These are phyloP conservation scores for Ibidorhyncha struthersii DNA, from an alignment of 2,113 vertebrate genomes.

Conservation along the genomic window DNA sequence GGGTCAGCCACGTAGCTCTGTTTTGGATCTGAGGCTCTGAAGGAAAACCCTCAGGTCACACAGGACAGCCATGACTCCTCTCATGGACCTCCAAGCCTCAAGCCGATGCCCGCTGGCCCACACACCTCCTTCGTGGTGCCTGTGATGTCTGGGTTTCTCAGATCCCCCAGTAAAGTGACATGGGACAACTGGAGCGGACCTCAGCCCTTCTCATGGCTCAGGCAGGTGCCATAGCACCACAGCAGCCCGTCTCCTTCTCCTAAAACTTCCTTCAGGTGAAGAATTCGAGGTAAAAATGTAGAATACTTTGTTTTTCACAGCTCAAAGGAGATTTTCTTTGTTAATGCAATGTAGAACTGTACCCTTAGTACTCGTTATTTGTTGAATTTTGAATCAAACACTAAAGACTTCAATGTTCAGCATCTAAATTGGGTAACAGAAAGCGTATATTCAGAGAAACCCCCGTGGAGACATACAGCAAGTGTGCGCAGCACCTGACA, in stretches of 20 bases:
- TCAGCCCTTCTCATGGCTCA: not conserved
- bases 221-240: not conserved
- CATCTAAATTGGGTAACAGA: not conserved
- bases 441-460: not conserved
- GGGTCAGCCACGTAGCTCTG: not conserved
- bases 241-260: not conserved
- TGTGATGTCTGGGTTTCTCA: too few species aligned
- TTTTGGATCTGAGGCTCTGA: not conserved
- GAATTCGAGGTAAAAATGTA: not conserved
- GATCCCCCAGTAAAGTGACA: not conserved
- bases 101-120: not conserved
- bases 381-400: not conserved
- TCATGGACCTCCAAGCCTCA: too few species aligned
- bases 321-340: not conserved
- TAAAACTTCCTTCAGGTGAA: not conserved
- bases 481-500: not conserved
- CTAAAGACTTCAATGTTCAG: not conserved
- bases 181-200: not conserved
- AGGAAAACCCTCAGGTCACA: not conserved
- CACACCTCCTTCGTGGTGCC: rapidly evolving
- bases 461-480: not conserved
- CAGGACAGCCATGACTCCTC: not conserved
- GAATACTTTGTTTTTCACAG: not conserved
- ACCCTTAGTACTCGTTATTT: not conserved
- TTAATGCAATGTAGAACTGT: not conserved